Base-by-base conservation (phyloP, 2,113 vertebrate genomes). In the Crotalus horridus region DNA sequence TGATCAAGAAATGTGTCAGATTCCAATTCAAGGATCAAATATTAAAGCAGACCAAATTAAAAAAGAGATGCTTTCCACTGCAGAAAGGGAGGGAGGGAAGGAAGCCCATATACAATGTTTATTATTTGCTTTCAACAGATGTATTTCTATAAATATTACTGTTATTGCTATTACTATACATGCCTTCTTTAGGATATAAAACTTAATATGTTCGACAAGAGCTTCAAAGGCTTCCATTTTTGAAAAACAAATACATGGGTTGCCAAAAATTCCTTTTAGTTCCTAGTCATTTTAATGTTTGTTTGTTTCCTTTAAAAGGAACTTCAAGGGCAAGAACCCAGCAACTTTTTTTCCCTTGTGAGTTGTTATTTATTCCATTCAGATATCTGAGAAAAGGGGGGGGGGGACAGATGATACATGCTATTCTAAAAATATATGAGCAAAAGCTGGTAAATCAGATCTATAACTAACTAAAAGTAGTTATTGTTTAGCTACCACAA, bases 1-100 rank as follows among this genome's bases (percentile, higher is more conserved):
- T 96, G 46, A 88, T 90, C 61, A 93, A 92, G 17, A 88, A 90
- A 93, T 55, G 13, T 95, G 81, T 94, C 94, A 94, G 69, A 96
- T 95, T 95, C 53, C 85, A 96, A 92, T 85, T 64, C 11, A 90
- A 93, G 54, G 85, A 13, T 94, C 26, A 95, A 94, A 48, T 64
- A 89, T 94, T 43, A 1, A 90, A 6, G 53, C 13, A 61, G 89
- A 43, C 88, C 85, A 94, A 96, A 88, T 59, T 9, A 69, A 69
- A 59, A 3, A 33, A 92, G 64, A 74, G 6, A 24, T 87, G 74
- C 48, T 69, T 86, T 89, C 46, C 51, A 46, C 33, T 64, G 23
- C 26, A 29, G 24, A 15, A 21, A 69, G 64, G 89, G 87, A 43
- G 0, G 90, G 86, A 93, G 69, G 3, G 58, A 21, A 58, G 6